These are phyloP conservation scores for Acrobeloides nanus DNA, from an alignment of 2,888 invertebrate species.

Conservation along the genomic window DNA sequence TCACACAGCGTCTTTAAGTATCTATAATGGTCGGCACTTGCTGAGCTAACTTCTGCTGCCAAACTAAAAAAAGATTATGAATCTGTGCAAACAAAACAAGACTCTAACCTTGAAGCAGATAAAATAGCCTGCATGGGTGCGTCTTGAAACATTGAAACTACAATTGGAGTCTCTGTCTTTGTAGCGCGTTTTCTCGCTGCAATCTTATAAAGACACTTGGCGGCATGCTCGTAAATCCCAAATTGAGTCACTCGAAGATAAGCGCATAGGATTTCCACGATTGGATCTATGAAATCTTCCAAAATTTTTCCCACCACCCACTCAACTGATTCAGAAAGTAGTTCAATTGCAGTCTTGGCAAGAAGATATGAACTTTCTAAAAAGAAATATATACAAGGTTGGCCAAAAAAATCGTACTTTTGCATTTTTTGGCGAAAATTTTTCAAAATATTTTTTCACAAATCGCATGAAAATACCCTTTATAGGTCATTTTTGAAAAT, in stretches of 20 bases:
- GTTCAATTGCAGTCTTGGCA: conserved; percentile 26
- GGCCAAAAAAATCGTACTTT: too few relatives aligned
- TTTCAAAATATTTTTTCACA: too few relatives aligned
- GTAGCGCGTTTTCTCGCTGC: conserved; percentile 33
- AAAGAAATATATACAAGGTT: too few relatives aligned
- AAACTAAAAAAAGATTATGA: too few relatives aligned
- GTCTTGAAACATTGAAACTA: conserved; percentile 32
- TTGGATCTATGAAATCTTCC: conserved; percentile 25
- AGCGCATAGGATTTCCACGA: conserved; percentile 29
- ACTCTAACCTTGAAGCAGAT: conserved; percentile 27
- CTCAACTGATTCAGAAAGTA: conserved; percentile 29
- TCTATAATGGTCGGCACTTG: conserved; percentile 31
- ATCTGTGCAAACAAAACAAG: too few relatives aligned
- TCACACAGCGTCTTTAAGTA: conserved; percentile 39
- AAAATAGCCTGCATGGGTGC: conserved; percentile 32
- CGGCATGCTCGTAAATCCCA: conserved; percentile 36
- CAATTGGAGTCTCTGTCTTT: conserved; percentile 27
- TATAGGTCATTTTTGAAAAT: too few relatives aligned
- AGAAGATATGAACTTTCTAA: too few relatives aligned
- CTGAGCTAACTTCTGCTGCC: conserved; percentile 28
- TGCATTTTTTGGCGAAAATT: too few relatives aligned
- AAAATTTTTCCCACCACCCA: conserved; percentile 26
- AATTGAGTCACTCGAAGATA: conserved; percentile 18
- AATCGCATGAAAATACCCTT: too few relatives aligned
- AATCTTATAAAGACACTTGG: conserved; percentile 29